Evolutionary conservation across 2,797 vertebrate species (phyloP).

Genomic region (Pseudochirops corinnae): DNA sequence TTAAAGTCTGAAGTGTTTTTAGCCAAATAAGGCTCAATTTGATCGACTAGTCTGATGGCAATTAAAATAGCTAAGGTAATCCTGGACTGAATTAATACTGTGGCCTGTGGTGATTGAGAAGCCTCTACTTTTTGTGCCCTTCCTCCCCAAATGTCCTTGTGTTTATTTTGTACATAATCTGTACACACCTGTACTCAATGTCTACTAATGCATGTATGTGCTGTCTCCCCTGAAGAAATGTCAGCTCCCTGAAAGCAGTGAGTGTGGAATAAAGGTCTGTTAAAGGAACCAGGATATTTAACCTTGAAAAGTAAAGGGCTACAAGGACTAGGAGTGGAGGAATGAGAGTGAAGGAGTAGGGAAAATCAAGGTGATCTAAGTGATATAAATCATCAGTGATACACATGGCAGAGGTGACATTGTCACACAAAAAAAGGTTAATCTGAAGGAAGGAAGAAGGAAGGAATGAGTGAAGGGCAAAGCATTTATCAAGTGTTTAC

Average conservation of each 20-base stretch:
- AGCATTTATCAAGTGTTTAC: not conserved
- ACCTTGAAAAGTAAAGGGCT: not conserved
- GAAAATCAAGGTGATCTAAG: not conserved
- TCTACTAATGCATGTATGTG: not conserved
- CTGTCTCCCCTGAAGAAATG: not conserved
- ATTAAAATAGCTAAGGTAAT: not conserved
- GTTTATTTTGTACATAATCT: not conserved
- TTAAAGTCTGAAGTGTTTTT: not conserved
- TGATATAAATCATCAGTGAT: not conserved
- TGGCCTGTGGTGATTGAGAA: not conserved
- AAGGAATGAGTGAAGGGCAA: not conserved
- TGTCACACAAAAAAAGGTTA: not conserved
- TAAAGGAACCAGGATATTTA: not conserved
- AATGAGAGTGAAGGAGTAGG: not conserved
- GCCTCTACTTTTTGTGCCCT: not conserved
- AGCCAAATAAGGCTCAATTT: not conserved
- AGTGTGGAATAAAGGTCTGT: not conserved
- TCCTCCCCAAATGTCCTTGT: not conserved
- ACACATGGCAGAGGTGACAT: not conserved
- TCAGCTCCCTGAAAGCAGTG: not conserved
- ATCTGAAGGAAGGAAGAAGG: not conserved
- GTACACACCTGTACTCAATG: not conserved
- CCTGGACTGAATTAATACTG: not conserved
- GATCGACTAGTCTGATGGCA: not conserved
- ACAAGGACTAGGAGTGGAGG: not conserved